Evolutionary conservation across 2,797 vertebrate genomes (phyloP), one percentile per base, ranked within the genome.

Genomic region (Trachurus trachurus): DNA sequence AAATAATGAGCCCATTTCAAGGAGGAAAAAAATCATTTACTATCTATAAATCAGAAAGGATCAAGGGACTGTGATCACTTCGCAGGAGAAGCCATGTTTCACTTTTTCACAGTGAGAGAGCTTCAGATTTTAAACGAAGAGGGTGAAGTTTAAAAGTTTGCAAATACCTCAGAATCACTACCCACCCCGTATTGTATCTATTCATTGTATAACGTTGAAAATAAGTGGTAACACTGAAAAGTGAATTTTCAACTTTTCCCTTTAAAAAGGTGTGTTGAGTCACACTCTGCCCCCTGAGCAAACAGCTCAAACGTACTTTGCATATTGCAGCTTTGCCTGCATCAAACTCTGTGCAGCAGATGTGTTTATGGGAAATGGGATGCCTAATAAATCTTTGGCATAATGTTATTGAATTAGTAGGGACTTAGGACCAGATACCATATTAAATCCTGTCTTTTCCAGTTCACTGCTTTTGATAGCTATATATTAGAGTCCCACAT

Each of bases 381-480:
- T 80, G 87, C 81, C 88, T 87, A 84, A 91, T 91, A 90, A 92
- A 93, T 93, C 84, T 84, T 66, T 56, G 80, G 89, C 88, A 91
- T 89, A 78, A 88, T 92, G 89, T 93, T 92, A 91, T 92, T 94
- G 92, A 94, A 95, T 94, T 93, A 95, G 89, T 78, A 17, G 74
- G 84, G 89, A 88, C 83, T 93, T 90, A 91, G 80, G 80, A 82
- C 17, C 80, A 89, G 88, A 92, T 92, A 87, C 74, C 79, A 64
- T 82, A 90, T 90, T 87, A 92, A 94, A 92, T 82, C 88, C 86
- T 66, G 83, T 93, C 89, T 93, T 95, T 94, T 95, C 91, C 91
- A 86, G 90, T 91, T 93, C 89, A 87, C 87, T 88, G 93, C 86
- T 82, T 90, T 85, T 82, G 87, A 91, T 90, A 82, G 87, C 73